Percentiles rank a stretch among this genome's conserved stretches.
Evolutionary conservation across 2,113 vertebrate species (phyloP).

Genomic region (Rafetus swinhoei): DNA sequence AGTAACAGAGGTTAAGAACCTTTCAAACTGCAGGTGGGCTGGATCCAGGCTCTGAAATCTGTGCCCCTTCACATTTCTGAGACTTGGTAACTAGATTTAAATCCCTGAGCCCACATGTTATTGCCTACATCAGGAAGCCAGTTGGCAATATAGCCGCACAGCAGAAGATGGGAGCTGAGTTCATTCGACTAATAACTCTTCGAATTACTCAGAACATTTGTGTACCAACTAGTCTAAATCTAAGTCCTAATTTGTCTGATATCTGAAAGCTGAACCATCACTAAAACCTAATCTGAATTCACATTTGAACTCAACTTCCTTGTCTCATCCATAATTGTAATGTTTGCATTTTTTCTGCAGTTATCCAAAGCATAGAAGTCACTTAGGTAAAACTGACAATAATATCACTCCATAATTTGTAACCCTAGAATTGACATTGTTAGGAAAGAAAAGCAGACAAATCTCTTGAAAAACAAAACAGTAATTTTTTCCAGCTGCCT

Average conservation of each 20-base stretch:
- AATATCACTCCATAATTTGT: background rate
- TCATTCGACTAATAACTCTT: background rate
- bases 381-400: background rate
- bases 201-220: background rate
- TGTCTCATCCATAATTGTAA: background rate
- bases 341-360: background rate
- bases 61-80: background rate
- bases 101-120: background rate
- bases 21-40: background rate
- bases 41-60: background rate
- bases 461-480: background rate
- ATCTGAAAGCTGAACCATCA: background rate
- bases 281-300: background rate
- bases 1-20: background rate
- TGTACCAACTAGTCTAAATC: background rate
- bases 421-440: background rate
- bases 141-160: background rate
- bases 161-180: background rate
- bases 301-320: background rate
- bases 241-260: background rate
- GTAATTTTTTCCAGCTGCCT: background rate
- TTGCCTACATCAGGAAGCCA: background rate
- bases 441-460: background rate
- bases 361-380: background rate
- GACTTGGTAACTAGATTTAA: background rate